Percentiles rank a stretch among this genome's conserved stretches.
phyloP scores from a whole-genome alignment of 2,888 invertebrate genomes.

The Macaria liturata region DNA sequence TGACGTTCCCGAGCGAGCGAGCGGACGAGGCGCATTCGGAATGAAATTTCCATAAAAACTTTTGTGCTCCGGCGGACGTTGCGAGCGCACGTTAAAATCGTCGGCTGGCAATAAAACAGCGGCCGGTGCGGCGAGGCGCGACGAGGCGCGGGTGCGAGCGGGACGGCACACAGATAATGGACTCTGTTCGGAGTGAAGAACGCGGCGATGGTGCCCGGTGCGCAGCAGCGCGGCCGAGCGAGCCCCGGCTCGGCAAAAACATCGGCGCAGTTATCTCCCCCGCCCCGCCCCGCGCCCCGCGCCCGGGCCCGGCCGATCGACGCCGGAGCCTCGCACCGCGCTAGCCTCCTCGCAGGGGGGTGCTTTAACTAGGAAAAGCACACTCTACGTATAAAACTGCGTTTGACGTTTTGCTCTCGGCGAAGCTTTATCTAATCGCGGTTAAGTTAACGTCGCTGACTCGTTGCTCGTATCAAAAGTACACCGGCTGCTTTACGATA shows the following conservation, averaged over 20 bases:
- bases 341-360: constrained; percentile 80
- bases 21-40: constrained; percentile 80
- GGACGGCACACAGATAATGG: constrained; percentile 77
- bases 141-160: constrained; percentile 71
- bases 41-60: constrained; percentile 84
- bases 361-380: constrained; percentile 66
- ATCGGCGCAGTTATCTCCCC: constrained; percentile 77
- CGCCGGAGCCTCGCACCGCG: constrained; percentile 75
- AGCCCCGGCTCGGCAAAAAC: constrained; percentile 80
- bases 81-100: constrained; percentile 84
- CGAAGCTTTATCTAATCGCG: constrained; percentile 56
- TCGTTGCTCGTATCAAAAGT: constrained; percentile 51
- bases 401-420: constrained; percentile 59
- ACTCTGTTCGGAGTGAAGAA: constrained; percentile 80
- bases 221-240: constrained; percentile 63
- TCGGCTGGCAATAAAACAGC: constrained; percentile 83
- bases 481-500: constrained; percentile 64
- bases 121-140: constrained; percentile 81
- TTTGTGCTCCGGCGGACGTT: constrained; percentile 83
- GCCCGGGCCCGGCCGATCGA: constrained; percentile 69
- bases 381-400: constrained; percentile 59
- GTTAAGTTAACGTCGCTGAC: constrained; percentile 56
- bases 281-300: constrained; percentile 41
- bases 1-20: constrained; percentile 79
- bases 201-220: constrained; percentile 59